Conservation (phyloP, 2,113 vertebrate genomes). For the Odocoileus virginianus region DNA sequence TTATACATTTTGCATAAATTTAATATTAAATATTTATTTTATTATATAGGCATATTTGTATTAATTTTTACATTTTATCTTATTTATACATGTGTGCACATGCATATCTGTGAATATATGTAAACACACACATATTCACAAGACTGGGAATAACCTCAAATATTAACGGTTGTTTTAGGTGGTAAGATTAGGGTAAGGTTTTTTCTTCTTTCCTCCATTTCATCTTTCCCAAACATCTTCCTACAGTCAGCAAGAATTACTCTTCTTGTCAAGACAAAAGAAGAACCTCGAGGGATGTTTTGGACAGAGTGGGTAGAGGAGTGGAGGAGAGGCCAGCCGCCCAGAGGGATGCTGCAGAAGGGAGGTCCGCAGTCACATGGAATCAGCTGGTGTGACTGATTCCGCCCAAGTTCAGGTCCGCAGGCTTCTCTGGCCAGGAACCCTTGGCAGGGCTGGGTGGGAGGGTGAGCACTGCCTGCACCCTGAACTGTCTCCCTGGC, state of each 20-base stretch:
- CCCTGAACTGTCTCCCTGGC: neutral
- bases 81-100: neutral
- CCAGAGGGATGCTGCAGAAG: neutral
- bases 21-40: neutral
- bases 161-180: neutral
- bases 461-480: too few relatives aligned
- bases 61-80: neutral
- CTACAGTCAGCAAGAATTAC: neutral
- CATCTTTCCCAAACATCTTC: neutral
- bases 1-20: neutral
- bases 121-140: too few relatives aligned
- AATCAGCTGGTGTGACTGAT: neutral
- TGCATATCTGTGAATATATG: rapidly evolving
- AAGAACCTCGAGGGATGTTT: neutral
- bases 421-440: neutral
- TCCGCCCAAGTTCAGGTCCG: neutral
- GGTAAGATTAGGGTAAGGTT: neutral
- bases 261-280: neutral
- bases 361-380: neutral
- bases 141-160: neutral
- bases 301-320: neutral
- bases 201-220: neutral
- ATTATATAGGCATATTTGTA: neutral
- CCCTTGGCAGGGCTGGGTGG: rapidly evolving
- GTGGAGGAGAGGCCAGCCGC: rapidly evolving